phyloP scores from a whole-genome alignment of 2,113 vertebrate genomes.

The Irena cyanogastra region DNA sequence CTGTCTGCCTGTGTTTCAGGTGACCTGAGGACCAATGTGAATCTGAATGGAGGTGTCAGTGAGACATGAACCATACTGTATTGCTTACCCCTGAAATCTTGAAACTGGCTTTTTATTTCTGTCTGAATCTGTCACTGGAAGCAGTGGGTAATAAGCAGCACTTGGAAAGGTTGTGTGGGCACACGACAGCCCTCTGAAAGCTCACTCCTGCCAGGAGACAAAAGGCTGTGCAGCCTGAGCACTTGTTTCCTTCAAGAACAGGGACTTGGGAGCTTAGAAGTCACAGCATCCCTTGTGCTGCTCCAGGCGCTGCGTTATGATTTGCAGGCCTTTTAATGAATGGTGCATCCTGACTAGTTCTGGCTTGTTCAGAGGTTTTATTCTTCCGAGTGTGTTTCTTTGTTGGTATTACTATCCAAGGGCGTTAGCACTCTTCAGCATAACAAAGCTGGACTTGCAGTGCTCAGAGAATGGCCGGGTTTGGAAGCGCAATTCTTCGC shows the following conservation, averaged over 20 bases:
- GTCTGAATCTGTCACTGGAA: background rate
- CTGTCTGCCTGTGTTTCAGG: background rate
- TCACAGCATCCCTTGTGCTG: constrained; percentile 4
- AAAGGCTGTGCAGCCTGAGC: background rate
- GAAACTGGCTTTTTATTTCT: background rate
- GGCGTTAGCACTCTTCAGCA: background rate
- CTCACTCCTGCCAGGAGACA: background rate
- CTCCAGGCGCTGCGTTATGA: background rate
- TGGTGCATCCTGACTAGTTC: background rate
- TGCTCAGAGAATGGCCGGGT: background rate
- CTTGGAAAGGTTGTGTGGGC: background rate
- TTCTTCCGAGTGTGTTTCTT: background rate
- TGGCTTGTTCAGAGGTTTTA: background rate
- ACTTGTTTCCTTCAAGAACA: background rate
- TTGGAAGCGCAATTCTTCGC: background rate
- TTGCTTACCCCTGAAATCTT: background rate
- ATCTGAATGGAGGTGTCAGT: background rate
- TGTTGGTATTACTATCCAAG: background rate
- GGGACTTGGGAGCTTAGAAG: background rate
- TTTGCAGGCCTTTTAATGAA: constrained; percentile 10
- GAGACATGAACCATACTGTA: background rate
- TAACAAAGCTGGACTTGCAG: background rate
- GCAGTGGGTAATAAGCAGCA: background rate
- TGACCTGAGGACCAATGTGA: background rate
- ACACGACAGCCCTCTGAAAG: background rate